A percentile compares a stretch with the other conserved stretches of the same genome.
phyloP scores from a whole-genome alignment of 2,113 vertebrate genomes.

The Pavo muticus region DNA sequence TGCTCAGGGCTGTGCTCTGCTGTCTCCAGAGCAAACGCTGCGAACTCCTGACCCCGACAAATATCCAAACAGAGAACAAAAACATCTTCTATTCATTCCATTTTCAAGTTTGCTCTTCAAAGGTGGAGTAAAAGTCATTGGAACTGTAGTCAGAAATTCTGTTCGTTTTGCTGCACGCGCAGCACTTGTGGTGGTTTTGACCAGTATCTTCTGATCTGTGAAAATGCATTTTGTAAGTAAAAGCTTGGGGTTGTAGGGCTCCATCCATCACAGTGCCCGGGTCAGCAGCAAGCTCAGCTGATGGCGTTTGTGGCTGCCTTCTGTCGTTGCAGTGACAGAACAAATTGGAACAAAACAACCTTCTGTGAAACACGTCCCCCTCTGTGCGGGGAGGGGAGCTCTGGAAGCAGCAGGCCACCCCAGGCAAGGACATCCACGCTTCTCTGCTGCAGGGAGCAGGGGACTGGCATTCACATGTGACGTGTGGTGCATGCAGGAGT shows the following conservation, averaged over 20 bases:
- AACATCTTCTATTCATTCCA: neutral
- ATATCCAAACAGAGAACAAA: neutral
- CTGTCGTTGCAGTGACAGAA: neutral
- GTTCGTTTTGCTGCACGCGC: neutral
- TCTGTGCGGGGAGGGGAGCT: neutral
- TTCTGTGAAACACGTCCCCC: neutral
- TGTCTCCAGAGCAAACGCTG: neutral
- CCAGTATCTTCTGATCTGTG: neutral
- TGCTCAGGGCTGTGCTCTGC: neutral
- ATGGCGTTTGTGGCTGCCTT: neutral
- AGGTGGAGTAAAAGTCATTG: neutral
- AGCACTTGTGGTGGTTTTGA: slow-evolving; percentile 16
- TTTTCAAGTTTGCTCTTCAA: neutral
- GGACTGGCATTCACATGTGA: neutral
- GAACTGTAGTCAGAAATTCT: neutral
- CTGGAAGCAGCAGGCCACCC: neutral
- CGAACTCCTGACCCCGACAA: neutral
- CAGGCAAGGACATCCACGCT: neutral
- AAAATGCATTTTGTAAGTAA: neutral
- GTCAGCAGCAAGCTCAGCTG: neutral
- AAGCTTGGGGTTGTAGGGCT: neutral
- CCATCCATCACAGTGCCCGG: neutral
- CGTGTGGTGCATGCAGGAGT: neutral
- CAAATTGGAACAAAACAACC: neutral
- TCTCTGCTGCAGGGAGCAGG: neutral